A percentile compares a stretch with the other conserved stretches of the same genome.
These are phyloP conservation scores for Neosalanx taihuensis DNA, from an alignment of 2,797 vertebrate genomes.

Conservation along the genomic window DNA sequence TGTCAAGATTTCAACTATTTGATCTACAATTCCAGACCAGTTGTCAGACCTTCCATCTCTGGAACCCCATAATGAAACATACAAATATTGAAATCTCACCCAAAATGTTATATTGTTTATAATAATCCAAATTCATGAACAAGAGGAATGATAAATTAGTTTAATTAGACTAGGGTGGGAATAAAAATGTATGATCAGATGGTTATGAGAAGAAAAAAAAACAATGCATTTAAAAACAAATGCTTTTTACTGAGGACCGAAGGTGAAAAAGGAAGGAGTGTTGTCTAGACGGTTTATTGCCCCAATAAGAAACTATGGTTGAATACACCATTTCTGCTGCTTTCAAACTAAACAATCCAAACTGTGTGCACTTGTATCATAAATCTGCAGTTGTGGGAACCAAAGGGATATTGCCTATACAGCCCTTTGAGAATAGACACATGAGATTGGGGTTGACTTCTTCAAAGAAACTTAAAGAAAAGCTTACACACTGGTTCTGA, in stretches of 20 bases:
- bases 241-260: conserved; percentile 55
- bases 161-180: conserved; percentile 20
- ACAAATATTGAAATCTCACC: too few species aligned
- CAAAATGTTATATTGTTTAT: too few species aligned
- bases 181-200: conserved; percentile 54
- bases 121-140: neutral
- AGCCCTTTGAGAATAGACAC: conserved; percentile 35
- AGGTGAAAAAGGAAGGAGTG: conserved; percentile 80
- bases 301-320: conserved; percentile 94
- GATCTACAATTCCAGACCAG: neutral
- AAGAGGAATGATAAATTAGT: neutral
- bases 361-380: conserved; percentile 54
- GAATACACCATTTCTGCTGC: conserved; percentile 86
- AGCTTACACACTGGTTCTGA: conserved; percentile 2
- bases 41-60: conserved; percentile 35
- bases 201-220: conserved; percentile 63
- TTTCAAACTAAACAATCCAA: conserved; percentile 85
- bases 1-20: neutral
- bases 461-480: conserved; percentile 11
- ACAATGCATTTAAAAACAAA: conserved; percentile 75
- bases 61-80: conserved; percentile 35
- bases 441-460: conserved; percentile 17
- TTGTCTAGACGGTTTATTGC: conserved; percentile 99
- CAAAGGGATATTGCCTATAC: conserved; percentile 31
- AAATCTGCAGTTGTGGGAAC: conserved; percentile 63